phyloP scores from a whole-genome alignment of 2,888 invertebrate species.

The Colostygia pectinataria region DNA sequence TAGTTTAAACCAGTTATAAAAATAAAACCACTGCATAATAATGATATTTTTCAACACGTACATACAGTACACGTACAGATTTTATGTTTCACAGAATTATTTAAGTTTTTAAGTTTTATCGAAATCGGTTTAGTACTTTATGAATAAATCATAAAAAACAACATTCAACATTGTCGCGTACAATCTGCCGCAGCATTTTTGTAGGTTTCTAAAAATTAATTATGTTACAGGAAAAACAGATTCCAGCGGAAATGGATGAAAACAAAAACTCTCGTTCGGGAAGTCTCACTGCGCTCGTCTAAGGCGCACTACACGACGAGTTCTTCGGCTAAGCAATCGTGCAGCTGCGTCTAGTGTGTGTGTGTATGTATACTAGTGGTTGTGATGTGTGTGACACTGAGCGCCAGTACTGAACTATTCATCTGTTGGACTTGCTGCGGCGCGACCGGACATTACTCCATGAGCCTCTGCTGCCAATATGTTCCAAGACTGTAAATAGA shows the following conservation, averaged over 20 bases:
- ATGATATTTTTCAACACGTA: too few relatives aligned
- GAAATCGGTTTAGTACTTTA: too few relatives aligned
- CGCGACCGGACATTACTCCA: slow-evolving; percentile 19
- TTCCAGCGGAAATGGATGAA: slow-evolving; percentile 46
- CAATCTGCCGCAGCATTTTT: too few relatives aligned
- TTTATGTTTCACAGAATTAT: too few relatives aligned
- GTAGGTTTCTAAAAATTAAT: too few relatives aligned
- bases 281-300: slow-evolving; percentile 74
- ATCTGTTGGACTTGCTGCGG: slow-evolving; percentile 21
- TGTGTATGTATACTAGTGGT: slow-evolving; percentile 30
- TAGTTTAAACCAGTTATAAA: too few relatives aligned
- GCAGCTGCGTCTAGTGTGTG: slow-evolving; percentile 20
- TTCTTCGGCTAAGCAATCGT: slow-evolving; percentile 33
- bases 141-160: too few relatives aligned
- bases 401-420: slow-evolving; percentile 32
- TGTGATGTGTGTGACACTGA: slow-evolving; percentile 39
- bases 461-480: slow-evolving; percentile 47
- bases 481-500: slow-evolving; percentile 71
- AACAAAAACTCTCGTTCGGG: slow-evolving; percentile 66
- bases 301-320: slow-evolving; percentile 28
- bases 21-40: too few relatives aligned
- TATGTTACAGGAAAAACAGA: slow-evolving; percentile 58
- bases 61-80: too few relatives aligned
- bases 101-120: too few relatives aligned
- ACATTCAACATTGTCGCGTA: too few relatives aligned